Conservation (phyloP, 2,113 vertebrate genomes). For the Psettodes erumei region DNA sequence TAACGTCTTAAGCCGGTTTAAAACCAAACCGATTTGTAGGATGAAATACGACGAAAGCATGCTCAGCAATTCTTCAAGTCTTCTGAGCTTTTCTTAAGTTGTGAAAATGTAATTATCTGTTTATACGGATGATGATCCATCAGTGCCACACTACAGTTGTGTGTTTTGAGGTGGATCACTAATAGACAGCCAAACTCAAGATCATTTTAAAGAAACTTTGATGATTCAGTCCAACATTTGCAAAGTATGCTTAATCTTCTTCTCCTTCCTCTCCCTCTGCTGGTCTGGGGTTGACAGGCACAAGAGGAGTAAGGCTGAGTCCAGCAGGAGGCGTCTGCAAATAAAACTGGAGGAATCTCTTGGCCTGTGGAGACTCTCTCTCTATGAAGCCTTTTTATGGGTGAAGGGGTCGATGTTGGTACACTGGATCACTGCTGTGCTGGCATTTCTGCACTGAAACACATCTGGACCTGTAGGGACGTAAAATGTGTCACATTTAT, state of each 20-base stretch:
- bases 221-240: not conserved
- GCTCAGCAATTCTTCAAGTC: not conserved
- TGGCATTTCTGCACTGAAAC: constrained; percentile 76
- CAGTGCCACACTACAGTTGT: not conserved
- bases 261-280: not conserved
- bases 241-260: not conserved
- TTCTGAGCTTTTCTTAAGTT: not conserved
- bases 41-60: too few species aligned
- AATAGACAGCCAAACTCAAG: not conserved
- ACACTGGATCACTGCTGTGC: constrained; percentile 81
- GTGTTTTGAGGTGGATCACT: not conserved
- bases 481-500: not conserved
- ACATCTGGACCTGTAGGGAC: constrained; percentile 15
- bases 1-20: too few species aligned
- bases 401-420: constrained; percentile 81
- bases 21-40: too few species aligned
- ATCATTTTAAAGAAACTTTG: not conserved
- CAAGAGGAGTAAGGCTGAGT: constrained; percentile 84
- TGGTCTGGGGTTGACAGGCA: constrained; percentile 81
- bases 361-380: constrained; percentile 86
- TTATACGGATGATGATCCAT: not conserved
- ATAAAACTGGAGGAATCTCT: constrained; percentile 86
- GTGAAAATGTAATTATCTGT: too few species aligned
- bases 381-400: constrained; percentile 88
- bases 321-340: constrained; percentile 80